A percentile compares a stretch with the other conserved stretches of the same genome.
Evolutionary conservation across 2,797 vertebrate species (phyloP).

Genomic region (Luscinia megarhynchos): DNA sequence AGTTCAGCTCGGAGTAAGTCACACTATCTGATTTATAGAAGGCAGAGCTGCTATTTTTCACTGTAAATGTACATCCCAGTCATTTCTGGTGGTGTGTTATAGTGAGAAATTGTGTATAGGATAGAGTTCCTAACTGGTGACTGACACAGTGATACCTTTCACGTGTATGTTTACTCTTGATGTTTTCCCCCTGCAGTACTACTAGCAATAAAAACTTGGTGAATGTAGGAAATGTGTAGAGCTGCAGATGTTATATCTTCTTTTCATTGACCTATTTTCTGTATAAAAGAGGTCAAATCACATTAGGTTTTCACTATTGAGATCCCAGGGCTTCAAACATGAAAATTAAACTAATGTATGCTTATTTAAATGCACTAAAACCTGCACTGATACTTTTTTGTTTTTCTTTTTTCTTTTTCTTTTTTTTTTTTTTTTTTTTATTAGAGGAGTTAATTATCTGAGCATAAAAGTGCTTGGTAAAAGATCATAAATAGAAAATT

Average conservation of each 20-base stretch:
- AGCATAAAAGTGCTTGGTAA: constrained; percentile 12
- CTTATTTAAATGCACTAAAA: not conserved
- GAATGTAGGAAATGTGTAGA: not conserved
- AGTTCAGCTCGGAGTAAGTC: not conserved
- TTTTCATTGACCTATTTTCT: constrained; percentile 7
- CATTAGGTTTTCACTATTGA: not conserved
- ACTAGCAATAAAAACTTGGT: not conserved
- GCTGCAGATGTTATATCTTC: not conserved
- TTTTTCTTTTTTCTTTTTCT: not conserved
- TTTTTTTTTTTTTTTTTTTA: not conserved
- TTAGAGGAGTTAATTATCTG: not conserved
- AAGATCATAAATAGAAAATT: constrained; percentile 16
- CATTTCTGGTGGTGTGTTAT: not conserved
- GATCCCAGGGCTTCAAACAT: not conserved
- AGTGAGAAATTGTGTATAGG: not conserved
- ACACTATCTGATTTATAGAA: not conserved
- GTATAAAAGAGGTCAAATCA: constrained; percentile 19
- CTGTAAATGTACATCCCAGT: not conserved
- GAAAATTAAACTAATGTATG: constrained; percentile 1
- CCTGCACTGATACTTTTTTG: not conserved
- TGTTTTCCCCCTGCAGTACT: not conserved
- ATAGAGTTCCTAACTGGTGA: not conserved
- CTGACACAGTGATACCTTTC: not conserved
- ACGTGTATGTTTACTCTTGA: rapidly evolving
- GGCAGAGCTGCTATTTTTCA: not conserved